A percentile compares a stretch with the other conserved stretches of the same genome.
Evolutionary conservation across 2,888 invertebrate species (phyloP).

Genomic region (Buathra laborator): DNA sequence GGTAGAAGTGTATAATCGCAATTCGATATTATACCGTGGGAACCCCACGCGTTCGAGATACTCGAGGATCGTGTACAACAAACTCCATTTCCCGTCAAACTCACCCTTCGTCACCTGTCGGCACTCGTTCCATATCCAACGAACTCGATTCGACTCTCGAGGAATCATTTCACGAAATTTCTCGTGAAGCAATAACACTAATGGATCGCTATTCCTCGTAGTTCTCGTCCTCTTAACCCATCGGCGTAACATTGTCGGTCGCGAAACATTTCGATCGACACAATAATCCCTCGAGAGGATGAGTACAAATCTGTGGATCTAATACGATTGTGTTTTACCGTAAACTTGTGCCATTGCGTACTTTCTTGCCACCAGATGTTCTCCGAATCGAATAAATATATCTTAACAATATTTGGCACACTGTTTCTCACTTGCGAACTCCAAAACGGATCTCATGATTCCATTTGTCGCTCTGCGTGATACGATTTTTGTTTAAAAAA

Average conservation of each 20-base stretch:
- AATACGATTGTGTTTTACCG: neutral
- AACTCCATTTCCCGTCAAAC: neutral
- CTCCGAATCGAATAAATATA: too few species aligned
- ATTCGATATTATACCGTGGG: slow-evolving; percentile 57
- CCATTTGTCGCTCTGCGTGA: too few species aligned
- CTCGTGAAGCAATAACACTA: slow-evolving; percentile 57
- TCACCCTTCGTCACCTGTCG: slow-evolving; percentile 67
- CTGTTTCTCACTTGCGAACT: too few species aligned
- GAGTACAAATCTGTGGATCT: neutral
- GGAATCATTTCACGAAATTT: slow-evolving; percentile 43
- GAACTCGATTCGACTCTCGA: slow-evolving; percentile 20
- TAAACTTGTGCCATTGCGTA: too few species aligned
- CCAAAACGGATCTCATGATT: too few species aligned
- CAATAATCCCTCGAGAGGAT: neutral
- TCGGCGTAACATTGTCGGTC: slow-evolving; percentile 16
- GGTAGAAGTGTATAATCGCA: slow-evolving; percentile 62
- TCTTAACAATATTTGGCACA: too few species aligned
- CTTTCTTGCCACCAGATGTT: too few species aligned
- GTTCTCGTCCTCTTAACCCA: neutral
- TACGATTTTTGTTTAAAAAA: too few species aligned
- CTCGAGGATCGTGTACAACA: slow-evolving; percentile 33
- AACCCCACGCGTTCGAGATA: slow-evolving; percentile 5
- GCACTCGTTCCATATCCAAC: slow-evolving; percentile 37
- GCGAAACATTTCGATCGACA: slow-evolving; percentile 7
- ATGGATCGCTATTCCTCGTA: slow-evolving; percentile 29